Percentiles rank a stretch among this genome's conserved stretches.
Conservation (phyloP, 2,888 invertebrate genomes). For the Melinopterus prodromus region DNA sequence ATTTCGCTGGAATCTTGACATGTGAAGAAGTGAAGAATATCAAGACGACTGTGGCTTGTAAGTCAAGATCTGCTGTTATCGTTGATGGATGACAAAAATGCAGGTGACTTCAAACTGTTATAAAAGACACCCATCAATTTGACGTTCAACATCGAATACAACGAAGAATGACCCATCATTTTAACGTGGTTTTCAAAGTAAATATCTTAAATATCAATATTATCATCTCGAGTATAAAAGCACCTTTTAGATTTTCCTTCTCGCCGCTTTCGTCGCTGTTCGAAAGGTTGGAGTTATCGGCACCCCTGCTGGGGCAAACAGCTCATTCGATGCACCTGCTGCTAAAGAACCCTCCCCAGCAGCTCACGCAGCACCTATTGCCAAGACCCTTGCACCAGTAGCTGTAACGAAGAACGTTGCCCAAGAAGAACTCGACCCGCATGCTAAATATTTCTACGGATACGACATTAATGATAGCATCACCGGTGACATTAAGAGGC, state of each 20-base stretch:
- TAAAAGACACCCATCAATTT: not conserved
- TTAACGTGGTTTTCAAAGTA: conserved; percentile 38
- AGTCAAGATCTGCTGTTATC: not conserved
- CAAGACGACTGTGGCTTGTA: not conserved
- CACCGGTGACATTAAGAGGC: conserved; percentile 65
- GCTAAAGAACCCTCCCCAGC: conserved; percentile 53
- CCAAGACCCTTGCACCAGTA: conserved; percentile 38
- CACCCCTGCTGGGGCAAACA: conserved; percentile 26
- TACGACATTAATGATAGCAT: conserved; percentile 66
- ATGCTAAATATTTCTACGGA: conserved; percentile 66
- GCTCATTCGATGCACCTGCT: conserved; percentile 40
- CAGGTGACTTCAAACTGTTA: not conserved
- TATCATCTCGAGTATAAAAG: not conserved
- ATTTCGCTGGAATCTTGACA: not conserved
- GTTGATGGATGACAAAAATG: not conserved
- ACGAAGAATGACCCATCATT: not conserved
- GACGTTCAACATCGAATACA: not conserved
- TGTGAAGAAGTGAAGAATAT: not conserved
- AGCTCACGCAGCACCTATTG: conserved; percentile 43
- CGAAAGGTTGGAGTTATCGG: conserved; percentile 44
- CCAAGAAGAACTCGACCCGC: conserved; percentile 60
- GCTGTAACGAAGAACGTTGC: conserved; percentile 52
- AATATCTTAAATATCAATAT: conserved; percentile 13
- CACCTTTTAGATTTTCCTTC: conserved; percentile 45
- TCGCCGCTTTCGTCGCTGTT: conserved; percentile 44